Conservation (phyloP, 1,140 invertebrate genomes). For the Apis florea region DNA sequence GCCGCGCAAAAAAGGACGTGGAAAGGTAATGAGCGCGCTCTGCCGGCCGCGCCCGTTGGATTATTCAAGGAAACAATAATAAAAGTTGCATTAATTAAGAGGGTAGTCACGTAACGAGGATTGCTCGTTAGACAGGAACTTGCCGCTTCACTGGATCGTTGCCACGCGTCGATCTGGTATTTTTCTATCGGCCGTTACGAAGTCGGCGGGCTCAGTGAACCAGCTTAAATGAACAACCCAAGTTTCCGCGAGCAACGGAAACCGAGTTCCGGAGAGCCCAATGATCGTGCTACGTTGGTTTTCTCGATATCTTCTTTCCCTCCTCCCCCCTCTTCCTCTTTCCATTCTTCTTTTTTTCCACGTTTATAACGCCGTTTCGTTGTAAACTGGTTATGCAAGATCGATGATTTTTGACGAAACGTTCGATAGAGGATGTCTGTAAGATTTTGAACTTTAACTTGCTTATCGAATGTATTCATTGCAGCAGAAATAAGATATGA, state of each 20-base stretch:
- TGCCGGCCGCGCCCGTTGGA: conserved; percentile 52
- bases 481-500: too few relatives aligned
- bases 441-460: too few relatives aligned
- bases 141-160: conserved; percentile 57
- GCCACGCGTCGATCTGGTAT: conserved; percentile 58
- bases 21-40: conserved; percentile 29
- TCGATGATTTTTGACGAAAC: too few relatives aligned
- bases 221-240: conserved; percentile 44
- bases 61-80: conserved; percentile 76
- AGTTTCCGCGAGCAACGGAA: conserved; percentile 37
- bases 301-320: not conserved
- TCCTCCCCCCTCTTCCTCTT: not conserved
- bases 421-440: too few relatives aligned
- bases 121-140: conserved; percentile 69
- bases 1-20: conserved; percentile 49
- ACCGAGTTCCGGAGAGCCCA: conserved; percentile 5
- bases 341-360: too few relatives aligned
- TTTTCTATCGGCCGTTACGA: conserved; percentile 52
- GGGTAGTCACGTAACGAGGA: conserved; percentile 60
- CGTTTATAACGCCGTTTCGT: not conserved
- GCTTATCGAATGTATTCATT: too few relatives aligned
- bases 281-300: conserved; percentile 6
- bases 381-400: too few relatives aligned
- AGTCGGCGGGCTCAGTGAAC: conserved; percentile 32
- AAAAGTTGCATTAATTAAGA: conserved; percentile 77